Evolutionary conservation across 2,797 vertebrate species (phyloP), one percentile per base, ranked within the genome.

Genomic region (Nasua narica): DNA sequence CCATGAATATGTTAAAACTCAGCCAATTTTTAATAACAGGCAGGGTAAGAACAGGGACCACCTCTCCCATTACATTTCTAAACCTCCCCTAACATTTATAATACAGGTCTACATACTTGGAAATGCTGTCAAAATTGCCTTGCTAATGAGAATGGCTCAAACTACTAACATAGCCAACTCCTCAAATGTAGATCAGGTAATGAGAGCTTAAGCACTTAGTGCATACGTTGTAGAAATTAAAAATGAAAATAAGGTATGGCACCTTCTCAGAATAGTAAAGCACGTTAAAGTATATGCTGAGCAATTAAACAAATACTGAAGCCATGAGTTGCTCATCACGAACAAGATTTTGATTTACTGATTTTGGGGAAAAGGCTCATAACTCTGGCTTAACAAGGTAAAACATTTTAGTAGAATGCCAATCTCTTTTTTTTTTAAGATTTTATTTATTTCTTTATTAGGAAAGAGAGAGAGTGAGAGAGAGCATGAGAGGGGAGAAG

Each of bases 131-230:
- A 87, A 78, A 93, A 86, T 84, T 93, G 90, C 82, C 90, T 95
- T 91, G 74, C 81, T 96, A 96, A 95, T 96, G 81, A 92, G 87
- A 96, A 82, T 40, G 13, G 85, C 35, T 93, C 65, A 83, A 48
- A 86, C 25, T 60, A 87, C 93, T 88, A 82, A 87, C 23, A 74
- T 1, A 79, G 29, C 35, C 86, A 58, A 25, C 43, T 91, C 58
- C 43, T 97, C 82, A 83, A 58, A 54, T 23, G 37, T 9, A 76
- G 67, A 90, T 92, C 81, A 97, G 62, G 88, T 62, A 87, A 90
- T 40, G 81, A 88, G 56, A 94, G 84, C 25, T 90, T 91, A 48
- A n/a, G 14, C 60, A 79, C 56, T 35, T 52, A 90, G n/a, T 69
- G 37, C 48, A 86, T 78, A 87, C 27, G 25, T 50, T 69, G 7